Evolutionary conservation across 2,113 vertebrate species (phyloP).

Genomic region (Mormyrus lacerda): DNA sequence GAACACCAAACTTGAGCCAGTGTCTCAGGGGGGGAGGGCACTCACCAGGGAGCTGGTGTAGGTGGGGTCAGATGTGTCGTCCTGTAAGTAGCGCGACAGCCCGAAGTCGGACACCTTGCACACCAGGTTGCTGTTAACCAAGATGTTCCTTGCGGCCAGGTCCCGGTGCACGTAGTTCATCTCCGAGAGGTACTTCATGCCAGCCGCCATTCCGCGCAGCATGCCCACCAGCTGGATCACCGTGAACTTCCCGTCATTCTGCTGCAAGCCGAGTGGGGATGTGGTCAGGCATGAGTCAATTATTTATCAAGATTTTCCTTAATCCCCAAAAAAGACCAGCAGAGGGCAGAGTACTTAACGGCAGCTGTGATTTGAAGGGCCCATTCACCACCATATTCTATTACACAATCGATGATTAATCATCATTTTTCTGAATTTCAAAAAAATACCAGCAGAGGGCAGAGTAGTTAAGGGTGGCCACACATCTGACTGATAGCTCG

Average conservation of each 20-base stretch:
- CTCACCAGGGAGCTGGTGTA: constrained; percentile 96
- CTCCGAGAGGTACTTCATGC: constrained; percentile 98
- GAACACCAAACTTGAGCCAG: not conserved
- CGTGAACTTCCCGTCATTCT: constrained; percentile 97
- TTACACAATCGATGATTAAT: not conserved
- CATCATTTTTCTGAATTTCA: not conserved
- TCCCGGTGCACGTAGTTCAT: constrained; percentile 98
- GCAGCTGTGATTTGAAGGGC: not conserved
- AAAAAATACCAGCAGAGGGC: not conserved
- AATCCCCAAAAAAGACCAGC: not conserved
- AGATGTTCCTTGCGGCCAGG: constrained; percentile 91
- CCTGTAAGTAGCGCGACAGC: constrained; percentile 92
- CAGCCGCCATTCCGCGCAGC: constrained; percentile 89
- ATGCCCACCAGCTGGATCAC: constrained; percentile 98
- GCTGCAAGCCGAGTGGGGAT: constrained; percentile 52
- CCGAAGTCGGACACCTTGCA: constrained; percentile 98
- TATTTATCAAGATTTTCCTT: not conserved
- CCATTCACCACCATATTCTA: not conserved
- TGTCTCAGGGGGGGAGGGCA: not conserved
- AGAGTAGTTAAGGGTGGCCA: not conserved
- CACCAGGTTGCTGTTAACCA: constrained; percentile 96
- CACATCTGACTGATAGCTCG: not conserved
- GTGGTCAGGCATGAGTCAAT: not conserved
- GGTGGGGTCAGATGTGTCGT: constrained; percentile 92
- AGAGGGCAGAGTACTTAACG: not conserved